These are phyloP conservation scores for Coleophora deauratella DNA, from an alignment of 2,888 invertebrate species.

Conservation along the genomic window DNA sequence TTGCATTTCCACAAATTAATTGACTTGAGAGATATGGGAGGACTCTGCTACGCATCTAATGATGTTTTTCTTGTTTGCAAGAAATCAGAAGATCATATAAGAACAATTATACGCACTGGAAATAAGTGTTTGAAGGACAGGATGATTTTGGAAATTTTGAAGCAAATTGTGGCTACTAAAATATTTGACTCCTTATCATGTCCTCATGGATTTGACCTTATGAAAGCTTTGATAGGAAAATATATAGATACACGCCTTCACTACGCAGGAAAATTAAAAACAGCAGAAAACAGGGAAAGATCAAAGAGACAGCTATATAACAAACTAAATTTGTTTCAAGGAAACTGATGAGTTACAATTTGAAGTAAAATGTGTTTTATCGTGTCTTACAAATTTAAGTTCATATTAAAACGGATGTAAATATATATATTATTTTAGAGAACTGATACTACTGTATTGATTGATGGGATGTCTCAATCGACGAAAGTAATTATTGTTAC, in stretches of 20 bases:
- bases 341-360: neutral
- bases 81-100: neutral
- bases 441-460: too few relatives aligned
- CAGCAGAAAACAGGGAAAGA: neutral
- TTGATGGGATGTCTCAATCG: too few relatives aligned
- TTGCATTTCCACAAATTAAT: slow-evolving; percentile 4
- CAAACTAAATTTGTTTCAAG: slow-evolving; percentile 5
- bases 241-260: neutral
- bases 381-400: too few relatives aligned
- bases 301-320: slow-evolving; percentile 4
- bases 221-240: neutral
- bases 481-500: too few relatives aligned
- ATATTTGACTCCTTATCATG: too few relatives aligned
- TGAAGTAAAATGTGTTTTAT: too few relatives aligned
- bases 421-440: too few relatives aligned
- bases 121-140: neutral
- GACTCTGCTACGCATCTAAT: slow-evolving; percentile 1
- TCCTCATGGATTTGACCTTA: neutral
- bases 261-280: neutral
- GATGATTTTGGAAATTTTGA: neutral
- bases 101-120: neutral
- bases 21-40: slow-evolving; percentile 1
- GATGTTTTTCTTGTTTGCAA: slow-evolving; percentile 3
- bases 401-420: too few relatives aligned
- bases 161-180: neutral